Evolutionary conservation across 2,113 vertebrate genomes (phyloP).

Genomic region (Podarcis muralis): DNA sequence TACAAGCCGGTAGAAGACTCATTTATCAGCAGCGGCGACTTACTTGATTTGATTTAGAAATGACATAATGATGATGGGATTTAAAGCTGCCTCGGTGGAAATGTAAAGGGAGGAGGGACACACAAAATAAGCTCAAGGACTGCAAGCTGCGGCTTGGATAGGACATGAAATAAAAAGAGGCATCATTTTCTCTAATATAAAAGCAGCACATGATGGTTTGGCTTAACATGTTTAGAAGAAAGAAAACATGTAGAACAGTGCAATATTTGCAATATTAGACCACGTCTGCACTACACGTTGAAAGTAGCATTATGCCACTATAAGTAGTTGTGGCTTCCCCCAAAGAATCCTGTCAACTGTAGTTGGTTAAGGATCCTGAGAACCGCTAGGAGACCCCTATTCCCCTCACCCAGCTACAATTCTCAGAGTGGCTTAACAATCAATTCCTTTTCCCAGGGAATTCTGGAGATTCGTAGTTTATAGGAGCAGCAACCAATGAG

Average conservation of each 20-base stretch:
- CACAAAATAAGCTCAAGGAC: background rate
- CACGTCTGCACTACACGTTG: too few species aligned
- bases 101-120: conserved; percentile 25
- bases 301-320: too few species aligned
- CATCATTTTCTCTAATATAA: background rate
- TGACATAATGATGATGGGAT: conserved; percentile 24
- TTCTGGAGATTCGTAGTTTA: background rate
- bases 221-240: background rate
- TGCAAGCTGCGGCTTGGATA: conserved; percentile 3
- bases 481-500: background rate
- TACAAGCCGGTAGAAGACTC: conserved; percentile 25
- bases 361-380: too few species aligned
- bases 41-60: conserved; percentile 47
- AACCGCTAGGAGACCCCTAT: too few species aligned
- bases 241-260: too few species aligned
- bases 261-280: too few species aligned
- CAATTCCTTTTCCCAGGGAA: too few species aligned
- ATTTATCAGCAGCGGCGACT: conserved; percentile 10
- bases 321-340: too few species aligned
- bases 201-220: background rate
- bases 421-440: too few species aligned
- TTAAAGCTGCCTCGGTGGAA: conserved; percentile 33
- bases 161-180: conserved; percentile 12
- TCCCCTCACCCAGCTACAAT: too few species aligned
- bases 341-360: too few species aligned